Evolutionary conservation across 1,140 invertebrate genomes (phyloP).

Genomic region (Nomia melanderi): DNA sequence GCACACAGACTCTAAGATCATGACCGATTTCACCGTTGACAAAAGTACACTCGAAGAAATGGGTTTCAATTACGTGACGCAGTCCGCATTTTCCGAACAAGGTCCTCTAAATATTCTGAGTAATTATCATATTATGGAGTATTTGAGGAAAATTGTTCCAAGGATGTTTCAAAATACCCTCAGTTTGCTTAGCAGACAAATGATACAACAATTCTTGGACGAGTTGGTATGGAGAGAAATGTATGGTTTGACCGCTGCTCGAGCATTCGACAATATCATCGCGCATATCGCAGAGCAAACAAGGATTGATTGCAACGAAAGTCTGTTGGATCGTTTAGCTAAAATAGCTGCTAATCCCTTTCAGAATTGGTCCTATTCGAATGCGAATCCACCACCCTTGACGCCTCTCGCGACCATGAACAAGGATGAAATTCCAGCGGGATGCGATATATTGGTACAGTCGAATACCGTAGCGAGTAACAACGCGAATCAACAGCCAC

Average conservation of each 20-base stretch:
- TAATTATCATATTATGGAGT: constrained; percentile 93
- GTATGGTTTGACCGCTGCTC: constrained; percentile 87
- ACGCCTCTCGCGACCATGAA: constrained; percentile 54
- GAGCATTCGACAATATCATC: constrained; percentile 91
- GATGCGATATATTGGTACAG: constrained; percentile 1
- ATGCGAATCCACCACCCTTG: constrained; percentile 29
- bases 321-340: constrained; percentile 82
- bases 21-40: constrained; percentile 92
- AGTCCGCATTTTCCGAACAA: constrained; percentile 83
- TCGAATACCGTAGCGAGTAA: background rate
- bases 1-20: constrained; percentile 87
- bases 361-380: constrained; percentile 87
- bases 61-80: constrained; percentile 89
- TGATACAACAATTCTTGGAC: constrained; percentile 94
- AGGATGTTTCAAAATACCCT: constrained; percentile 95
- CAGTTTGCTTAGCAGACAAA: constrained; percentile 89
- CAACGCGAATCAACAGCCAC: constrained; percentile 23
- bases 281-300: constrained; percentile 90
- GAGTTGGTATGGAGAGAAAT: constrained; percentile 91
- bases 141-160: constrained; percentile 90
- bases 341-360: constrained; percentile 90
- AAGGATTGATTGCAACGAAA: constrained; percentile 81
- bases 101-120: constrained; percentile 83
- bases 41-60: constrained; percentile 87
- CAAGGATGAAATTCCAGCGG: constrained; percentile 42